phyloP scores from a whole-genome alignment of 2,113 vertebrate genomes.

The Ceuthmochares aereus region DNA sequence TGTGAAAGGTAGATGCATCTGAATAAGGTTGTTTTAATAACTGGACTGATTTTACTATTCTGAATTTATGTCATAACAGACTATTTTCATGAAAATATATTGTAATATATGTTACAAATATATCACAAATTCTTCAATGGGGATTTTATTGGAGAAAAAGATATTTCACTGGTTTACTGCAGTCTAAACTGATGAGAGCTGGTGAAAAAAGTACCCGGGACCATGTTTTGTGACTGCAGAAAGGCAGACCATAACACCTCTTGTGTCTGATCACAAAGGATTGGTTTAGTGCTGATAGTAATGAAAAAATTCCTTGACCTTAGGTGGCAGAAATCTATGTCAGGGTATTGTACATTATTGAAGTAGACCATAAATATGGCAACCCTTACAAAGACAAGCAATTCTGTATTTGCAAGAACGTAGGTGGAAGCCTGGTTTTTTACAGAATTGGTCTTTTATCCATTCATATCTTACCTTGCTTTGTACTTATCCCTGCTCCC shows the following conservation, averaged over 20 bases:
- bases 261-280: not conserved
- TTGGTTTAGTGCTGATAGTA: not conserved
- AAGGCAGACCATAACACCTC: not conserved
- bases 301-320: not conserved
- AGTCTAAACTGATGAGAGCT: not conserved
- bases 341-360: not conserved
- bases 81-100: not conserved
- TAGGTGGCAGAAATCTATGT: not conserved
- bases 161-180: not conserved
- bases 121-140: not conserved
- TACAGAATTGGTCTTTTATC: not conserved
- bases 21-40: not conserved
- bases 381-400: not conserved
- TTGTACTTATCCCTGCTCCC: not conserved
- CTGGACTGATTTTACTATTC: not conserved
- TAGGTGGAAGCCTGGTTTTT: not conserved
- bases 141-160: not conserved
- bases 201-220: not conserved
- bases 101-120: not conserved
- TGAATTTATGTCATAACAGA: not conserved
- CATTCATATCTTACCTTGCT: not conserved
- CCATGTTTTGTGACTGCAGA: not conserved
- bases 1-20: not conserved
- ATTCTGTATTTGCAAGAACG: not conserved
- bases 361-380: not conserved